Percentiles rank a stretch among this genome's conserved stretches.
Conservation (phyloP, 2,888 invertebrate species). For the Thymelicus sylvestris region DNA sequence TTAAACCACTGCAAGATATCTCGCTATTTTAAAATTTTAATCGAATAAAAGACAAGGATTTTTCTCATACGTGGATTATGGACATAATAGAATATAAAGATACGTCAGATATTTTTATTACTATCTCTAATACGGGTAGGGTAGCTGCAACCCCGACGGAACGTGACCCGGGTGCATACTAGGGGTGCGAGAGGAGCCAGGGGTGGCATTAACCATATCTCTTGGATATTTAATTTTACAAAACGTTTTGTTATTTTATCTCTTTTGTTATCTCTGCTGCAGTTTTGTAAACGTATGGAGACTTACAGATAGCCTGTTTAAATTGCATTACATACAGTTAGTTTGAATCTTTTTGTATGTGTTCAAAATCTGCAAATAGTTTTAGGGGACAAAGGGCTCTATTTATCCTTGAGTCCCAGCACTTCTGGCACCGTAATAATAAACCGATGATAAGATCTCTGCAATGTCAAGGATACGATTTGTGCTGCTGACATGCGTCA, state of each 20-base stretch:
- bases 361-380: no score
- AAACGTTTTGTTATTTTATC: no score
- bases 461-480: no score
- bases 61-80: not conserved
- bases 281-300: not conserved
- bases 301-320: no score
- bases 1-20: no score
- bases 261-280: not conserved
- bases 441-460: no score
- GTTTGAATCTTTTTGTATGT: no score
- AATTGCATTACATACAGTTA: no score
- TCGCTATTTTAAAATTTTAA: not conserved
- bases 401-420: no score
- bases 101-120: not conserved
- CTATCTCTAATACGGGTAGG: not conserved
- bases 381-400: no score
- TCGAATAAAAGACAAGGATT: not conserved
- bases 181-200: not conserved
- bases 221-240: constrained; percentile 5
- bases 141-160: constrained; percentile 12
- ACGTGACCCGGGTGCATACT: constrained; percentile 6
- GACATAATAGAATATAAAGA: not conserved
- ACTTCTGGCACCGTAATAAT: no score
- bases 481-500: no score
- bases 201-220: constrained; percentile 7